Percentiles rank a stretch among this genome's conserved stretches.
Evolutionary conservation across 2,113 vertebrate species (phyloP).

Genomic region (Pangasianodon gigas): DNA sequence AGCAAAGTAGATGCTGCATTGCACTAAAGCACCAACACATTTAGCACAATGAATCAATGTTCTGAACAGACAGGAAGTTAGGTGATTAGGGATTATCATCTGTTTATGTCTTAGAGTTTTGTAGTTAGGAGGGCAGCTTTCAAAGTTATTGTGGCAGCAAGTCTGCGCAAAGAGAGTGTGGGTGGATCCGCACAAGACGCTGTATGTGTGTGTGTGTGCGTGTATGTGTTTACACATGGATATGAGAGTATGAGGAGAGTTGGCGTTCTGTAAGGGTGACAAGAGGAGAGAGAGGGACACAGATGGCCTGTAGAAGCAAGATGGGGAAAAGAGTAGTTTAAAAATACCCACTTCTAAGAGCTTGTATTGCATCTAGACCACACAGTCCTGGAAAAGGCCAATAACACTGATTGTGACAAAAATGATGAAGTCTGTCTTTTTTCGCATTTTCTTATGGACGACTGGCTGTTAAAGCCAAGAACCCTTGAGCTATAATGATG

Average conservation of each 20-base stretch:
- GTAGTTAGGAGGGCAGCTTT: conserved; percentile 55
- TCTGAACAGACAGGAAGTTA: conserved; percentile 1
- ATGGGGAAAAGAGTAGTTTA: conserved; percentile 61
- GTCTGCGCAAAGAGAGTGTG: conserved; percentile 52
- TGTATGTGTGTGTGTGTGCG: conserved; percentile 28
- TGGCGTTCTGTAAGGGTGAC: conserved; percentile 48
- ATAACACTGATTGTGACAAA: conserved; percentile 22
- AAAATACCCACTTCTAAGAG: conserved; percentile 57
- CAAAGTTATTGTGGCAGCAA: conserved; percentile 66
- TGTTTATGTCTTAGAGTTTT: conserved; percentile 32
- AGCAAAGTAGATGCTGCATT: not conserved
- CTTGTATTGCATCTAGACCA: conserved; percentile 50
- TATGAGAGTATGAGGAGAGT: conserved; percentile 49
- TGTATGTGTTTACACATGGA: conserved; percentile 43
- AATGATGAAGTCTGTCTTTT: conserved; percentile 15
- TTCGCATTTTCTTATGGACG: not conserved
- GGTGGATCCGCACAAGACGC: conserved; percentile 47
- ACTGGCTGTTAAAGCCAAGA: not conserved
- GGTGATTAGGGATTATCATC: conserved; percentile 25
- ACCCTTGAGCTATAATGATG: not conserved
- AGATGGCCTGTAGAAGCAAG: conserved; percentile 73
- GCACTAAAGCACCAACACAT: not conserved
- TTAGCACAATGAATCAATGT: not conserved
- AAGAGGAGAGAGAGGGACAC: conserved; percentile 55
- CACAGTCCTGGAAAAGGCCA: conserved; percentile 30